phyloP scores from a whole-genome alignment of 2,797 vertebrate genomes.

The Benthosema pterotum region DNA sequence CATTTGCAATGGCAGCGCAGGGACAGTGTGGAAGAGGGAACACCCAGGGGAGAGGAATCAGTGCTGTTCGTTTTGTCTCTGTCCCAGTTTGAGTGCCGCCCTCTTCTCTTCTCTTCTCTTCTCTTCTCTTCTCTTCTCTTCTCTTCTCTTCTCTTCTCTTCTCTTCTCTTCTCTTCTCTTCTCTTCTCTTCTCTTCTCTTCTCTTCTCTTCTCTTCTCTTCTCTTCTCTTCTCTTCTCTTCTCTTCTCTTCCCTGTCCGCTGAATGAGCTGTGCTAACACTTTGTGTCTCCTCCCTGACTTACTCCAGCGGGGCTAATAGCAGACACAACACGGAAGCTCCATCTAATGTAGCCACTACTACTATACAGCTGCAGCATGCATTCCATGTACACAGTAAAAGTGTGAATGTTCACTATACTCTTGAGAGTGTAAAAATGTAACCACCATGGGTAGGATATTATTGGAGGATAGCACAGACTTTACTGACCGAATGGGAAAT shows the following conservation, averaged over 20 bases:
- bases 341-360: slow-evolving; percentile 23
- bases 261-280: slow-evolving; percentile 51
- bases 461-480: too few species aligned
- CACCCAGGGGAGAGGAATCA: slow-evolving; percentile 63
- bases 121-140: not conserved
- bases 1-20: slow-evolving; percentile 68
- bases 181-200: not conserved
- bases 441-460: too few species aligned
- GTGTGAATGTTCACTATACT: too few species aligned
- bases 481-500: too few species aligned
- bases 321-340: slow-evolving; percentile 37
- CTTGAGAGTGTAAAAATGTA: too few species aligned
- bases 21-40: slow-evolving; percentile 69
- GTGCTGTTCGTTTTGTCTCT: slow-evolving; percentile 75
- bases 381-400: too few species aligned
- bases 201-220: slow-evolving; percentile 55
- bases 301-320: slow-evolving; percentile 56
- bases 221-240: slow-evolving; percentile 35
- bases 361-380: slow-evolving; percentile 30
- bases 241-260: slow-evolving; percentile 45
- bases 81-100: slow-evolving; percentile 69
- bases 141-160: not conserved
- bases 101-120: not conserved
- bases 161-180: not conserved
- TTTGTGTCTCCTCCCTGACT: slow-evolving; percentile 62